Evolutionary conservation across 2,113 vertebrate genomes (phyloP), one percentile per base, ranked within the genome.

Genomic region (Ancistrus triradiatus): DNA sequence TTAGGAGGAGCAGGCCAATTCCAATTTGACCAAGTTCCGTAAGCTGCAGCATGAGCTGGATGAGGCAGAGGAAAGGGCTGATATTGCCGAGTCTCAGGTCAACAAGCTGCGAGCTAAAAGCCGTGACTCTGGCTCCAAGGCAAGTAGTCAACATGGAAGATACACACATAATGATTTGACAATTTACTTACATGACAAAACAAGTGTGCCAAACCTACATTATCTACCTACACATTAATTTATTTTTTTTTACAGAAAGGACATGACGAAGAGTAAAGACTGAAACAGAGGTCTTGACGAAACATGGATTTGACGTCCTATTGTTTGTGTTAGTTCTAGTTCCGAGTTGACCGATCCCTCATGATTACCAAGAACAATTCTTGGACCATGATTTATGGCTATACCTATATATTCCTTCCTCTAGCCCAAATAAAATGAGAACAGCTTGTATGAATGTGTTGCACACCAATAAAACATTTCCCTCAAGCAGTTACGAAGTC

Each of bases 41-140:
- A 81, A 81, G 25, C 18, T 78, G 13, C 77, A 74, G 69, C 73
- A 78, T 25, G 79, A 81, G 60, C 73, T 79, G 66, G 77, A 81
- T 21, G 75, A 76, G 21, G 75, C 77, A 7, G 73, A 77, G 44
- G 75, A 74, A 58, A 70, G 77, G n/a, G 77, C 74, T 22, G 77
- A 80, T 46, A 78, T 75, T 59, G 77, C 74, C 0, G 77, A 79
- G 40, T 71, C 70, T 18, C 74, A 77, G 52, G 76, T 81, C 52
- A 78, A 78, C 71, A 81, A 81, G 48, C 19, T 81, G 48, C 60
- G 75, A 25, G 68, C 77, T 42, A 80, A 79, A 21, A 77, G 51
- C 40, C 70, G 77, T 18, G 77, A 79, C 1, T 9, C 65, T 2
- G 21, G 74, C 17, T 48, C 71, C 11, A 79, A 78, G 74, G 77